A percentile compares a stretch with the other conserved stretches of the same genome.
Evolutionary conservation across 2,797 vertebrate species (phyloP).

Genomic region (Vultur gryphus): DNA sequence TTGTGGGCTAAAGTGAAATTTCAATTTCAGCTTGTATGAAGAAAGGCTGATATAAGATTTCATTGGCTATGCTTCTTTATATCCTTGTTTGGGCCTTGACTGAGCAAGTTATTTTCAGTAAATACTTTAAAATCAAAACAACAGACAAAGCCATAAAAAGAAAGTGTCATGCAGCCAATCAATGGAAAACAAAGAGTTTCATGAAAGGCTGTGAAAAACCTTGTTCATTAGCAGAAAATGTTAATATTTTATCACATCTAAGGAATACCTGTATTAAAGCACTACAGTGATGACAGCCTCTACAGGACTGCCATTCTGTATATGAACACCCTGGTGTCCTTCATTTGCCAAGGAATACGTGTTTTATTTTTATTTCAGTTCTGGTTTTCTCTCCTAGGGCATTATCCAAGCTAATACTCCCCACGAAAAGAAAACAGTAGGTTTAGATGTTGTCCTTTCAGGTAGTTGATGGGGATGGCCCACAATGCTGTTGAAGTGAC

Average conservation of each 20-base stretch:
- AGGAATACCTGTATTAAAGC: background rate
- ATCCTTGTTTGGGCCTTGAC: background rate
- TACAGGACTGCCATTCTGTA: background rate
- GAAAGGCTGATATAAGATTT: background rate
- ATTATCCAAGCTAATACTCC: background rate
- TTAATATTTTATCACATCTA: background rate
- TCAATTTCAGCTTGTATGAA: background rate
- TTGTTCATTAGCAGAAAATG: background rate
- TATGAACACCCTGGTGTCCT: background rate
- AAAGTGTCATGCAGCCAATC: background rate
- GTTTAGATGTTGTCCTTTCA: background rate
- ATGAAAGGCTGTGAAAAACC: background rate
- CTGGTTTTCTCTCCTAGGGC: background rate
- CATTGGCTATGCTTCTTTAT: background rate
- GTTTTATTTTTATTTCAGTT: background rate
- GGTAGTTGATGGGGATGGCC: background rate
- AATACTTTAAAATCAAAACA: background rate
- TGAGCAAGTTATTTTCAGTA: background rate
- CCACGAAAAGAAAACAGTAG: background rate
- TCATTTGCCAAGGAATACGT: background rate
- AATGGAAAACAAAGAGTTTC: background rate
- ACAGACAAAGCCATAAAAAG: background rate
- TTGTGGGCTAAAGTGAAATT: background rate
- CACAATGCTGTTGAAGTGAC: background rate
- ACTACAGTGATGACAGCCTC: background rate